Percentiles rank a stretch among this genome's conserved stretches.
phyloP scores from a whole-genome alignment of 2,888 invertebrate genomes.

The Azorinus chamasolen region DNA sequence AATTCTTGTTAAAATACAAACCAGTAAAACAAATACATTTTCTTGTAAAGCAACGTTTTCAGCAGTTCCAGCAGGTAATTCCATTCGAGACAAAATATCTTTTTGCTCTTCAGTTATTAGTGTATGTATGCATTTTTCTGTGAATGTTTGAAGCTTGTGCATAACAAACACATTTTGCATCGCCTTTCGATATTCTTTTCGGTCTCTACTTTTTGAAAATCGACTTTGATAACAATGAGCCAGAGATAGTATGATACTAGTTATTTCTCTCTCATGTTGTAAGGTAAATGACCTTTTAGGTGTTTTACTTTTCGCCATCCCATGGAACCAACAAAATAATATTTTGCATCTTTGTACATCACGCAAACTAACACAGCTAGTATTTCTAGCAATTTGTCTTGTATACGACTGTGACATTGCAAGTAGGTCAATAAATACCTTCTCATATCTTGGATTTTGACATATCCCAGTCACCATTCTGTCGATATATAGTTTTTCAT shows the following conservation, averaged over 20 bases:
- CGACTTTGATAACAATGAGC: conserved; percentile 64
- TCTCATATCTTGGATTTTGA: background rate
- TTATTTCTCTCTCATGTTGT: background rate
- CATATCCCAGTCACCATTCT: conserved; percentile 26
- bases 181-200: conserved; percentile 41
- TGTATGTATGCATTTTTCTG: conserved; percentile 32
- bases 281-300: background rate
- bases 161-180: conserved; percentile 39
- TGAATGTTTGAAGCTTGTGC: background rate
- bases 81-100: conserved; percentile 70
- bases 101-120: conserved; percentile 65
- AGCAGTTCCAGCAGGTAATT: conserved; percentile 69
- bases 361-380: conserved; percentile 54
- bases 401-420: conserved; percentile 35
- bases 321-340: conserved; percentile 44
- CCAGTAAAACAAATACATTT: conserved; percentile 75
- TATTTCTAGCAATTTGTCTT: conserved; percentile 21
- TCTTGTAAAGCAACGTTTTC: conserved; percentile 71
- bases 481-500: conserved; percentile 64
- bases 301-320: background rate
- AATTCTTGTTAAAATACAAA: conserved; percentile 71
- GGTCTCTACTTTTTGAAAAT: conserved; percentile 32
- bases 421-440: too few relatives aligned
- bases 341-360: conserved; percentile 53
- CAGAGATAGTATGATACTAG: conserved; percentile 56